Evolutionary conservation across 2,797 vertebrate species (phyloP).

Genomic region (Columba guinea): DNA sequence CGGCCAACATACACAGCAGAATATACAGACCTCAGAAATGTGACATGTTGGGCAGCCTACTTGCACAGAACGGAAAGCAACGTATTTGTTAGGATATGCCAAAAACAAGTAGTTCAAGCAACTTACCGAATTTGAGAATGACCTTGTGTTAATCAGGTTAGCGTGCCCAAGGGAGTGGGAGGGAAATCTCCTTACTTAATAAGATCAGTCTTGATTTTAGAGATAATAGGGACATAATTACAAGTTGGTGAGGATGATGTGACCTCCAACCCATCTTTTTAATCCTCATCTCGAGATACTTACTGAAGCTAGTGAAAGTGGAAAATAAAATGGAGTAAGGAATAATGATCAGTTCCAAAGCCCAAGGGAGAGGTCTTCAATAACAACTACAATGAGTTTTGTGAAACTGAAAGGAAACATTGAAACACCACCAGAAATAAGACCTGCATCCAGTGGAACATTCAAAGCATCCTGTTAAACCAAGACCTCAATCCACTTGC

Average conservation of each 20-base stretch:
- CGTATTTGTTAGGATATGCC: conserved; percentile 20
- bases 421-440: not conserved
- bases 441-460: not conserved
- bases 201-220: conserved; percentile 74
- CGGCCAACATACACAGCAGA: not conserved
- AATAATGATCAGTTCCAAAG: not conserved
- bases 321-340: conserved; percentile 27
- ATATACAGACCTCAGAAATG: not conserved
- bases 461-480: not conserved
- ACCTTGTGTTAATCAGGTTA: conserved; percentile 71
- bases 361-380: not conserved
- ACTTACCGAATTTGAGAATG: conserved; percentile 54
- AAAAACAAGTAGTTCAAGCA: conserved; percentile 65
- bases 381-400: not conserved
- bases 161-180: conserved; percentile 56
- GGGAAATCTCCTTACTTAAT: conserved; percentile 72
- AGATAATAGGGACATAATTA: conserved; percentile 71
- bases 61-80: not conserved
- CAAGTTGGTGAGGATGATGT: conserved; percentile 59
- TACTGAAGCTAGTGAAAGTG: conserved; percentile 58
- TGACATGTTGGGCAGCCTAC: not conserved
- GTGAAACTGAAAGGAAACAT: not conserved
- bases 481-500: not conserved
- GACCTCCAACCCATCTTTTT: conserved; percentile 65
- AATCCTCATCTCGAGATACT: conserved; percentile 39